Base-by-base conservation (phyloP, 2,113 vertebrate genomes). In the Triplophysa dalaica region DNA sequence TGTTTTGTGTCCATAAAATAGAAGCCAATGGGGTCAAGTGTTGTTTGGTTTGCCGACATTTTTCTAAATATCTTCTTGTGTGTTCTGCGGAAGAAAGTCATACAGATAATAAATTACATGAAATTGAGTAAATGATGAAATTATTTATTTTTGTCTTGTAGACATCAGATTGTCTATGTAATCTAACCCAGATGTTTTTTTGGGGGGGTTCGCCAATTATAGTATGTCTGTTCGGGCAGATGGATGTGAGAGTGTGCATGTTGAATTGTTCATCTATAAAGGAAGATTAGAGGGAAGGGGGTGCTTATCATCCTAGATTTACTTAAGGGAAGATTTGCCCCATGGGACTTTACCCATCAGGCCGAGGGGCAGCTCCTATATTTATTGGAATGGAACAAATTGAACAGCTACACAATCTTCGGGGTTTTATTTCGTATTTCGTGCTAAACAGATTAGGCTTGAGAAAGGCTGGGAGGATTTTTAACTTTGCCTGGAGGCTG, bases 101-200 rank as follows among this genome's bases (percentile, higher is more conserved):
- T 8, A 29, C 3, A 29, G 4, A 29, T 29, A 4, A 4, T 0
- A 29, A 29, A 29, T 29, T 3, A 29, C 29, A 29, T 29, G 4
- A 29, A 29, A 29, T 0, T 29, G 29, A 4, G 29, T 29, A 29
- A 4, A 29, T 29, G 29, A 29, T 29, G 26, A 29, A 29, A 29
- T 26, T 1, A 26, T 26, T 26, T 33, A 4, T 33, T 33, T 33
- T 33, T 4, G 45, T 41, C 45, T 41, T 62, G 4, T 56, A 84
- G 43, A 21, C 72, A 58, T 22, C 78, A 83, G 84, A 81, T 86
- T 84, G 77, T 84, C 65, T 74, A 66, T 29, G 93, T 94, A 81
- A 94, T 94, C 93, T 94, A 94, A 95, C 92, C 93, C 94, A 93
- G 90, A 94, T 94, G 92, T 94, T 91, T 91, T 94, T 94, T 95